Evolutionary conservation across 2,888 invertebrate species (phyloP).

Genomic region (Archaeoteleia sp.): DNA sequence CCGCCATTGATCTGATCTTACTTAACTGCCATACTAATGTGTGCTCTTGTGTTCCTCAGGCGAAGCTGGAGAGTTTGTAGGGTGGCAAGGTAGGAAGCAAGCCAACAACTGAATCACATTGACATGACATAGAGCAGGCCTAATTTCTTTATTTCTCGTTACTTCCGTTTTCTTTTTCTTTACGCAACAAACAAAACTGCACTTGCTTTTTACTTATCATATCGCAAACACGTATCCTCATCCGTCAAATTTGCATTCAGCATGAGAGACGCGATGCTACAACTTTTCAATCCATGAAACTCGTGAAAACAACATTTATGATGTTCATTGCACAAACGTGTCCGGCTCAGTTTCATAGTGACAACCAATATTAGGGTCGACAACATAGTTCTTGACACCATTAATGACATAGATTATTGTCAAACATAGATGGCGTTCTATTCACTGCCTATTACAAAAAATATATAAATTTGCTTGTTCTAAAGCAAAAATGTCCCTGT

Average conservation of each 20-base stretch:
- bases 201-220: conserved; percentile 59
- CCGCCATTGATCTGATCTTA: conserved; percentile 74
- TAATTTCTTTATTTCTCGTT: conserved; percentile 64
- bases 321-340: too few relatives aligned
- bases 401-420: too few relatives aligned
- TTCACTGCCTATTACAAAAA: too few relatives aligned
- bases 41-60: conserved; percentile 82
- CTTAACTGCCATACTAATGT: conserved; percentile 76
- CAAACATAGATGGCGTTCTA: too few relatives aligned
- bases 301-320: too few relatives aligned
- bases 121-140: conserved; percentile 73
- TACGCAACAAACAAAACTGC: conserved; percentile 55
- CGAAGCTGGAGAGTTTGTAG: conserved; percentile 86
- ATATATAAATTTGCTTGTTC: too few relatives aligned
- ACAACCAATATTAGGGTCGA: too few relatives aligned
- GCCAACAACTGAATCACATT: conserved; percentile 76
- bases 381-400: too few relatives aligned
- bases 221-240: conserved; percentile 15
- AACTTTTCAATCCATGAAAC: too few relatives aligned
- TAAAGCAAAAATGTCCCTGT: too few relatives aligned
- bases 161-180: conserved; percentile 52
- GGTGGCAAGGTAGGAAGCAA: conserved; percentile 84
- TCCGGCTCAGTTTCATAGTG: too few relatives aligned
- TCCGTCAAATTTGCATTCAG: conserved; percentile 54
- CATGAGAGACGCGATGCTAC: conserved; percentile 36